Conservation (phyloP, 2,113 vertebrate species). For the Emydura subglobosa region DNA sequence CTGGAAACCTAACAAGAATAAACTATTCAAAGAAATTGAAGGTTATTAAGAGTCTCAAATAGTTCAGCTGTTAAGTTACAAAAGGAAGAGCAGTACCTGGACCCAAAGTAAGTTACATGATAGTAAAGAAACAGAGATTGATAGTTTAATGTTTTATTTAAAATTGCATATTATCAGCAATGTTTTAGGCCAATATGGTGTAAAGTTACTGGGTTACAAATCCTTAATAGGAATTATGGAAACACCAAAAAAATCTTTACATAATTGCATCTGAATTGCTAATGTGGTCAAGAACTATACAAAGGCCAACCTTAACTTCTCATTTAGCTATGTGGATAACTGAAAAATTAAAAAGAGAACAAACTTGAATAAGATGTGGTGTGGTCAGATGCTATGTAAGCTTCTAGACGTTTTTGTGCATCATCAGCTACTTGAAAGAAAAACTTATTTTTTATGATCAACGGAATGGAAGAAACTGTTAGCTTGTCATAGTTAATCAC, state of each 20-base stretch:
- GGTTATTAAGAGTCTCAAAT: neutral
- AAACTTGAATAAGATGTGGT: neutral
- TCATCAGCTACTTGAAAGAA: neutral
- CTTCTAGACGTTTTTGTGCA: neutral
- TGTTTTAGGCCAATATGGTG: neutral
- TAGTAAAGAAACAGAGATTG: neutral
- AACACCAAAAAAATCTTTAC: neutral
- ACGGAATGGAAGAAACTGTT: neutral
- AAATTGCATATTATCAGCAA: neutral
- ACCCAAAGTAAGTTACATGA: neutral
- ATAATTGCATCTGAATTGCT: neutral
- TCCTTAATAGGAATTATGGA: neutral
- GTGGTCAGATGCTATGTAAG: neutral
- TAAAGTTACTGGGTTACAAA: neutral
- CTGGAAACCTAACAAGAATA: neutral
- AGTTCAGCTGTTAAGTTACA: neutral
- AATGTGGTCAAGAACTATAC: neutral
- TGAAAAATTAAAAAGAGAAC: neutral
- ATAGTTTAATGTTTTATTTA: neutral
- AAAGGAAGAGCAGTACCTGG: neutral
- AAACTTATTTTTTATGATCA: neutral
- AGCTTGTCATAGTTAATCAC: neutral
- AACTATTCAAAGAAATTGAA: neutral
- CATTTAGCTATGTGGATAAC: neutral
- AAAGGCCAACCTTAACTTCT: neutral